phyloP scores from a whole-genome alignment of 2,888 invertebrate species.

The Trichopoda pennipes region DNA sequence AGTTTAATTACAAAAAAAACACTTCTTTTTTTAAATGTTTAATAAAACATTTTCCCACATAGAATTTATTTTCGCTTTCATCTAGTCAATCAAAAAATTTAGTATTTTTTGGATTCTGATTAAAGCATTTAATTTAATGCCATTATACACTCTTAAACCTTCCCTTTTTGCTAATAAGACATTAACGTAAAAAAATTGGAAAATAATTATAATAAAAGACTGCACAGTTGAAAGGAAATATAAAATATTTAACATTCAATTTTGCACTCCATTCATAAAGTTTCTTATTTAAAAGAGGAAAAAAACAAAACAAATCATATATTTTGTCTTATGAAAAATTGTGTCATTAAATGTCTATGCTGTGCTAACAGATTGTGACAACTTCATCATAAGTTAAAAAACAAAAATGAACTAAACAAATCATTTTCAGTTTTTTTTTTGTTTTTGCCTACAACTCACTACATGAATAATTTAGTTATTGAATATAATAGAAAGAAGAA shows the following conservation, averaged over 20 bases:
- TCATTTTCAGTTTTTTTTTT: slow-evolving; percentile 13
- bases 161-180: slow-evolving; percentile 42
- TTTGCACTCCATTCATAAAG: slow-evolving; percentile 20
- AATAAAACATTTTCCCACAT: too few relatives aligned
- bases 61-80: too few relatives aligned
- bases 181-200: slow-evolving; percentile 15
- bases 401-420: slow-evolving; percentile 21
- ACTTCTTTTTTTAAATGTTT: too few relatives aligned
- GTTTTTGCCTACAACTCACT: slow-evolving; percentile 4
- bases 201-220: neutral
- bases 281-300: neutral
- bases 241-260: slow-evolving; percentile 5
- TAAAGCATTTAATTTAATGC: too few relatives aligned
- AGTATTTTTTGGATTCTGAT: too few relatives aligned
- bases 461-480: slow-evolving; percentile 64
- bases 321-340: slow-evolving; percentile 56
- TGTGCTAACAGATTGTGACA: slow-evolving; percentile 67
- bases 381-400: slow-evolving; percentile 59
- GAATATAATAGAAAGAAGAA: slow-evolving; percentile 22
- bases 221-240: neutral
- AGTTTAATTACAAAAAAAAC: too few relatives aligned
- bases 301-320: slow-evolving; percentile 26
- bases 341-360: slow-evolving; percentile 60
- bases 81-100: too few relatives aligned
- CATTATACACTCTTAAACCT: neutral